phyloP scores from a whole-genome alignment of 1,140 invertebrate genomes.

The Drosophila bocqueti region DNA sequence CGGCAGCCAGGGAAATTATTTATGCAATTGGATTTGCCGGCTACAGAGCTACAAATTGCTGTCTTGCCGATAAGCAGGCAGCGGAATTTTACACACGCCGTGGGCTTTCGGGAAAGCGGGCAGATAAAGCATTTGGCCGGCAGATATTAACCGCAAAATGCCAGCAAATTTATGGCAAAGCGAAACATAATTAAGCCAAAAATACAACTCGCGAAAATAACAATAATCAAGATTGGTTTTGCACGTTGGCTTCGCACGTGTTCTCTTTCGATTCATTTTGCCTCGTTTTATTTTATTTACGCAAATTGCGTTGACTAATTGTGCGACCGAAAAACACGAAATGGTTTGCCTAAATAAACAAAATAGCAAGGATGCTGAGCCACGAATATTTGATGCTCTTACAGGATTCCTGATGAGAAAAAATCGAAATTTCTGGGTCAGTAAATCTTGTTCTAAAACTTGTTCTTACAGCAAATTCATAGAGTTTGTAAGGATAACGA shows the following conservation, averaged over 20 bases:
- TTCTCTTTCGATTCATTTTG: constrained; percentile 34
- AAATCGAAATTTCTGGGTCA: background rate
- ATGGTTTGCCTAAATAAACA: constrained; percentile 50
- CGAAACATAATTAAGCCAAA: constrained; percentile 71
- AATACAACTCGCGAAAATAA: constrained; percentile 51
- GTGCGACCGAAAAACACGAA: constrained; percentile 50
- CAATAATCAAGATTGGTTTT: constrained; percentile 66
- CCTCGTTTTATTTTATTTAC: constrained; percentile 50
- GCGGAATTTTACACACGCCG: constrained; percentile 50
- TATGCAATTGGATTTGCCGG: constrained; percentile 73
- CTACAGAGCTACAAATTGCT: constrained; percentile 64
- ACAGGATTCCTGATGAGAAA: background rate
- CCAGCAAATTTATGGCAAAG: constrained; percentile 63
- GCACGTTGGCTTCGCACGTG: constrained; percentile 19
- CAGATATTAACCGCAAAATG: constrained; percentile 68
- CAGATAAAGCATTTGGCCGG: constrained; percentile 43
- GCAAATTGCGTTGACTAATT: constrained; percentile 71
- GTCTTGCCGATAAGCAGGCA: constrained; percentile 71
- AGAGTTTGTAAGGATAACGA: background rate
- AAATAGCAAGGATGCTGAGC: background rate
- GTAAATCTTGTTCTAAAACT: background rate
- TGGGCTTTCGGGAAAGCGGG: constrained; percentile 29
- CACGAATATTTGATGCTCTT: constrained; percentile 14
- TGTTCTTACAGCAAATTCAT: too few species aligned
- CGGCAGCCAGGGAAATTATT: constrained; percentile 58